A percentile compares a stretch with the other conserved stretches of the same genome.
These are phyloP conservation scores for Oreochromis grahami DNA, from an alignment of 2,797 vertebrate species.

Conservation along the genomic window DNA sequence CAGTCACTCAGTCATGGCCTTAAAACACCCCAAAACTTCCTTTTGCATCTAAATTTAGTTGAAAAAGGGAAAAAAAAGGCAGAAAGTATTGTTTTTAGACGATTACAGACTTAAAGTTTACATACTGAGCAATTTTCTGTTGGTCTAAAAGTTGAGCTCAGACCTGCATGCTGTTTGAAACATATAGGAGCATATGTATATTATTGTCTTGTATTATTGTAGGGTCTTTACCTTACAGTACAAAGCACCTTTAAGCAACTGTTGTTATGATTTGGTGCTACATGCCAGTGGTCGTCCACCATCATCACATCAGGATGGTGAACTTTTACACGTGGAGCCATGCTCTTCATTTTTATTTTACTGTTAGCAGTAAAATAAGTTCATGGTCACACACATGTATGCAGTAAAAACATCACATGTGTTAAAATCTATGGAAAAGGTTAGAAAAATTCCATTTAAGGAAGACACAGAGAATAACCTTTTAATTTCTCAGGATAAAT, in stretches of 20 bases:
- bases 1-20: neutral
- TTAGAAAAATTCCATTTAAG: neutral
- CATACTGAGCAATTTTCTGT: neutral
- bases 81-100: neutral
- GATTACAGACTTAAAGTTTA: neutral
- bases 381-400: fast-evolving
- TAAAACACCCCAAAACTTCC: fast-evolving
- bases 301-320: too few species aligned
- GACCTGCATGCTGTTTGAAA: too few species aligned
- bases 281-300: neutral
- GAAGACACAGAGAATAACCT: neutral
- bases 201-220: neutral
- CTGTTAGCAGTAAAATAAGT: neutral
- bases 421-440: neutral
- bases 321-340: neutral
- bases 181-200: neutral
- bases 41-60: neutral
- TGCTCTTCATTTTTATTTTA: neutral
- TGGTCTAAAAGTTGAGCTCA: neutral
- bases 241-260: neutral
- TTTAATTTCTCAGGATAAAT: neutral
- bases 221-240: neutral
- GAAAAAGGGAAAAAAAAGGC: neutral
- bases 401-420: neutral
- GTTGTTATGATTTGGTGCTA: neutral